Conservation (phyloP, 1,140 invertebrate species). For the Drosophila eugracilis region DNA sequence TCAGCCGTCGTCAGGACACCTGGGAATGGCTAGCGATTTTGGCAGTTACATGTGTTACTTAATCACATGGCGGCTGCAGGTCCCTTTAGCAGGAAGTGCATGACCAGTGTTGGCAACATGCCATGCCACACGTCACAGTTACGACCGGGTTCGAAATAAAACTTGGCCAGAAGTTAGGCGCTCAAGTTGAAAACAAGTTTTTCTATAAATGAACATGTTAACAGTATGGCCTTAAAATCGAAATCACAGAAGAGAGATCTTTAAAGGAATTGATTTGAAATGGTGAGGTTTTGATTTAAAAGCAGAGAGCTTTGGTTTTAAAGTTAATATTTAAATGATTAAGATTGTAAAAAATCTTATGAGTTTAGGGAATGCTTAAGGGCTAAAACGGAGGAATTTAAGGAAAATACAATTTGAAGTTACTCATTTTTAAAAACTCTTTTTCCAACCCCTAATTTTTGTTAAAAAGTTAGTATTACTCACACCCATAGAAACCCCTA, state of each 20-base stretch:
- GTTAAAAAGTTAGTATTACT: no score
- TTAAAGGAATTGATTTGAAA: background rate
- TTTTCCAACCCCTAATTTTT: no score
- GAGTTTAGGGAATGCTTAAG: no score
- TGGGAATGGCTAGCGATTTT: conserved; percentile 15
- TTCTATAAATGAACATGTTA: conserved; percentile 31
- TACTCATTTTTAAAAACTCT: no score
- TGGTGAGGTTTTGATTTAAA: no score
- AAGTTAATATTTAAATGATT: background rate
- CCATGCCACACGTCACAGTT: conserved; percentile 41
- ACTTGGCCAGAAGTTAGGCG: conserved; percentile 5
- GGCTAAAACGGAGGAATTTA: no score
- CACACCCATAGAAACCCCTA: no score
- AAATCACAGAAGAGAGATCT: background rate
- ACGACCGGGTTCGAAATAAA: conserved; percentile 17
- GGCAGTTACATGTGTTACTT: conserved; percentile 61
- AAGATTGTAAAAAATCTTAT: no score
- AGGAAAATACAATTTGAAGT: no score
- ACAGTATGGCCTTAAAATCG: background rate
- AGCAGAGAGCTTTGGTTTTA: no score
- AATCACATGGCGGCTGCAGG: conserved; percentile 38
- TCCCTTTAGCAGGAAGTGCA: conserved; percentile 60
- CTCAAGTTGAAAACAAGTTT: conserved; percentile 16
- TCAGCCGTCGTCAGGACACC: conserved; percentile 2
- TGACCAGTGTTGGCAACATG: conserved; percentile 46